phyloP scores from a whole-genome alignment of 2,113 vertebrate species.

The Nibea coibor region DNA sequence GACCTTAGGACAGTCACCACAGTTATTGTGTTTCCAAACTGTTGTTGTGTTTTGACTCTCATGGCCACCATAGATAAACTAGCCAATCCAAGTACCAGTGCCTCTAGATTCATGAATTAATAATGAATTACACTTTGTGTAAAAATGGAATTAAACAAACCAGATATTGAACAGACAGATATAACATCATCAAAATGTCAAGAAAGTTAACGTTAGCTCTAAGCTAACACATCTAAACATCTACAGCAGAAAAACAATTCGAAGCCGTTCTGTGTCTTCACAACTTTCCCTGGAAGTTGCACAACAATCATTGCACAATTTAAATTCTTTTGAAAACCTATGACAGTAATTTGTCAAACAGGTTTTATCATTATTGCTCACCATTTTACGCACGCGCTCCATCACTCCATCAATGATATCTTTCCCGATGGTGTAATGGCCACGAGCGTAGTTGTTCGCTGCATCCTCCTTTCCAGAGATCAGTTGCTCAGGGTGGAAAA shows the following conservation, averaged over 20 bases:
- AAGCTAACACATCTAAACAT: background rate
- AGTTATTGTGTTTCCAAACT: too few relatives aligned
- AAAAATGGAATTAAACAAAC: background rate
- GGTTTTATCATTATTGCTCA: conserved; percentile 54
- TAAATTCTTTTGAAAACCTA: background rate
- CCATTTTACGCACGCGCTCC: conserved; percentile 88
- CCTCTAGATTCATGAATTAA: too few relatives aligned
- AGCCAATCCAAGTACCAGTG: background rate
- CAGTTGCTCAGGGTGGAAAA: conserved; percentile 91
- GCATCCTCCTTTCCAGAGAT: conserved; percentile 93
- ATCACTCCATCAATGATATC: conserved; percentile 88
- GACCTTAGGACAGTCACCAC: too few relatives aligned
- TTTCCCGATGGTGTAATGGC: conserved; percentile 89
- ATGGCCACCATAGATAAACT: too few relatives aligned
- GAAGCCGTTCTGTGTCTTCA: too few relatives aligned
- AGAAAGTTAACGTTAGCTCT: background rate
- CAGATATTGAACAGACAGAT: too few relatives aligned
- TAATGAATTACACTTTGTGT: background rate
- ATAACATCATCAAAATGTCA: background rate
- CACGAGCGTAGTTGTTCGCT: conserved; percentile 91
- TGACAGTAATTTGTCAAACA: background rate
- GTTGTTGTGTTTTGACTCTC: too few relatives aligned
- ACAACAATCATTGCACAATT: background rate
- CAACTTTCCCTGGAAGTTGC: background rate
- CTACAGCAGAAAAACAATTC: too few relatives aligned